Base-by-base conservation (phyloP, 2,888 invertebrate species). In the Nomada fucata region DNA sequence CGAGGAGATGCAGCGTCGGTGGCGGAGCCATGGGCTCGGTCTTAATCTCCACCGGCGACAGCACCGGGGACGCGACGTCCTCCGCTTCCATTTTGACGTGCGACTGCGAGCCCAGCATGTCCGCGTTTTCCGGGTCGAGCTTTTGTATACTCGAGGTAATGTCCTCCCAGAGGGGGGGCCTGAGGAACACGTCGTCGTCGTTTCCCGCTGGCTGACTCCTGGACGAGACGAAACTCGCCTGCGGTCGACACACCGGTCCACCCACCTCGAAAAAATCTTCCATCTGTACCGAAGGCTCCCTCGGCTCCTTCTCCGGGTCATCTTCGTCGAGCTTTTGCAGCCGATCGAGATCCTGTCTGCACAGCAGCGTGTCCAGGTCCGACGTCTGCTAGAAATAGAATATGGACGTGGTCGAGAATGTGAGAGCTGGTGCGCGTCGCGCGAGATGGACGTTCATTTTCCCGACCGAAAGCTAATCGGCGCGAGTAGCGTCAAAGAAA, bases 81-180 rank as follows among this genome's bases (percentile, higher is more conserved):
- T 96, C 96, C 76, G 96, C 96, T 94, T 97, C 97, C 93, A 97
- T 95, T 94, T 97, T 97, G 89, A 97, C 96, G 93, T 97, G 97
- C 11, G 89, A 82, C 86, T 90, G 95, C 93, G 96, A 94, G 85
- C 96, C 96, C 89, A 97, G 94, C 97, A 97, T 97, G 91, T 97
- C 97, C 72, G 97, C 97, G 93, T 98, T 98, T 94, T 97, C 97
- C 44, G 97, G 97, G 93, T 98, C 98, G 92, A 98, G 96, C 94
- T 97, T 98, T 93, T 97, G 96, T 94, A 98, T 97, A 92, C 97
- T 97, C 93, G 97, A 97, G 86, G 97, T 97, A 93, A 98, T 97
- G 95, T 98, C 98, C 94, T 98, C 98, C 98, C 98, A 98, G 59
- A 98, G 95, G 50, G 97, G 97, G 61, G 98, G 97, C 90, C 97